A percentile compares a stretch with the other conserved stretches of the same genome.
These are phyloP conservation scores for Pinna nobilis DNA, from an alignment of 1,140 invertebrate genomes.

Conservation along the genomic window DNA sequence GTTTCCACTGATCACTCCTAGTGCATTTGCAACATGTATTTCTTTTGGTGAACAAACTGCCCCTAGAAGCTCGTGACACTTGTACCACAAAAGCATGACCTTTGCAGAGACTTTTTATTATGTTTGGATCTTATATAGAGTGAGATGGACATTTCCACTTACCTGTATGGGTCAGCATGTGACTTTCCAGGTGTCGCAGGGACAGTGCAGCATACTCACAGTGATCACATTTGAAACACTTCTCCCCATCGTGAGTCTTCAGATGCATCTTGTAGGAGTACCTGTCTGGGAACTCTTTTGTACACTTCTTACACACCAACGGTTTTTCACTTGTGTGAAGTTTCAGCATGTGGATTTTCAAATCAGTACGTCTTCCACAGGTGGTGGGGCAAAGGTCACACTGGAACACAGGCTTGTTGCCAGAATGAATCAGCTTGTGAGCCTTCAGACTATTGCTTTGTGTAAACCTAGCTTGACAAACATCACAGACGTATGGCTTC, in stretches of 20 bases:
- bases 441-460: constrained; percentile 91
- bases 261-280: constrained; percentile 81
- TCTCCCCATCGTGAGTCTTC: constrained; percentile 97
- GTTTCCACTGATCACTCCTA: too few relatives aligned
- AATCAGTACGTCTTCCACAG: constrained; percentile 96
- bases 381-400: constrained; percentile 97
- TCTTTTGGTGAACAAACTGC: neutral
- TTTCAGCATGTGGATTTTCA: constrained; percentile 97
- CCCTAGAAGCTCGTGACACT: too few relatives aligned
- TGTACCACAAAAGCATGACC: too few relatives aligned
- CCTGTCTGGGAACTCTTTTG: constrained; percentile 92
- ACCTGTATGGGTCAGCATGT: constrained; percentile 90
- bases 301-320: constrained; percentile 93
- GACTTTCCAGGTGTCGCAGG: constrained; percentile 93
- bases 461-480: constrained; percentile 88
- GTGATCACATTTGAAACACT: constrained; percentile 95
- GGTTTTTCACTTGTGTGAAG: constrained; percentile 95
- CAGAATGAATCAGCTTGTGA: constrained; percentile 95
- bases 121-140: neutral
- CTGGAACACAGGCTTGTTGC: constrained; percentile 95
- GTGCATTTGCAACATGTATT: too few relatives aligned
- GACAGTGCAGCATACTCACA: constrained; percentile 97
- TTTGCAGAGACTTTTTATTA: neutral
- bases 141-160: neutral
- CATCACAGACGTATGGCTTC: constrained; percentile 92